A percentile compares a stretch with the other conserved stretches of the same genome.
Evolutionary conservation across 2,797 vertebrate genomes (phyloP).

Genomic region (Trematomus bernacchii): DNA sequence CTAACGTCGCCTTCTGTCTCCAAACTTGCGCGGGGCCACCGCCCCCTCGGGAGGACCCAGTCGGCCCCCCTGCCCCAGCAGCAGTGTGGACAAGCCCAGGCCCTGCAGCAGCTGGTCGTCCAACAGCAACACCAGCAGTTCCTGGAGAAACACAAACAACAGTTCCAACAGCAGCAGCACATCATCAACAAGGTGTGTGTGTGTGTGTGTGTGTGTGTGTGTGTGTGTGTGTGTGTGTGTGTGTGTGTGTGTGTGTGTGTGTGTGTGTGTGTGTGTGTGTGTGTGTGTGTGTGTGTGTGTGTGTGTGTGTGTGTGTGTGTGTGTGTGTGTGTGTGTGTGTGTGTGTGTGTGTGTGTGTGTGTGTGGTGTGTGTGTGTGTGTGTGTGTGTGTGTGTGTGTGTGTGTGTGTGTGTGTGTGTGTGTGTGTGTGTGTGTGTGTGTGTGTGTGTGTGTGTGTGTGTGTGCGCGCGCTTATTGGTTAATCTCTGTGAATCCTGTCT

Average conservation of each 20-base stretch:
- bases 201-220: neutral
- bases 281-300: neutral
- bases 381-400: neutral
- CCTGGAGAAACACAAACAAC: constrained; percentile 99
- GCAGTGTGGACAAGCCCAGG: constrained; percentile 85
- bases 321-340: neutral
- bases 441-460: neutral
- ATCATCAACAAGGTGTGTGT: constrained; percentile 93
- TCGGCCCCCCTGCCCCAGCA: constrained; percentile 97
- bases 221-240: neutral
- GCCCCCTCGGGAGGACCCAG: constrained; percentile 95
- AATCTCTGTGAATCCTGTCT: constrained; percentile 50
- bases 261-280: constrained; percentile 18
- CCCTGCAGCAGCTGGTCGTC: constrained; percentile 96
- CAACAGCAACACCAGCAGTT: constrained; percentile 99
- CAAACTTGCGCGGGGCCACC: constrained; percentile 96
- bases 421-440: constrained; percentile 2
- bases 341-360: constrained; percentile 8
- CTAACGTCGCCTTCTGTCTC: constrained; percentile 94
- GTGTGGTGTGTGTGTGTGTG: neutral
- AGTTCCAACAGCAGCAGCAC: constrained; percentile 96
- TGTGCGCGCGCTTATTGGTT: constrained; percentile 31
- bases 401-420: constrained; percentile 23
- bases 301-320: constrained; percentile 7
- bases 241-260: neutral